These are phyloP conservation scores for Tetropium fuscum DNA, from an alignment of 2,888 invertebrate species.

Conservation along the genomic window DNA sequence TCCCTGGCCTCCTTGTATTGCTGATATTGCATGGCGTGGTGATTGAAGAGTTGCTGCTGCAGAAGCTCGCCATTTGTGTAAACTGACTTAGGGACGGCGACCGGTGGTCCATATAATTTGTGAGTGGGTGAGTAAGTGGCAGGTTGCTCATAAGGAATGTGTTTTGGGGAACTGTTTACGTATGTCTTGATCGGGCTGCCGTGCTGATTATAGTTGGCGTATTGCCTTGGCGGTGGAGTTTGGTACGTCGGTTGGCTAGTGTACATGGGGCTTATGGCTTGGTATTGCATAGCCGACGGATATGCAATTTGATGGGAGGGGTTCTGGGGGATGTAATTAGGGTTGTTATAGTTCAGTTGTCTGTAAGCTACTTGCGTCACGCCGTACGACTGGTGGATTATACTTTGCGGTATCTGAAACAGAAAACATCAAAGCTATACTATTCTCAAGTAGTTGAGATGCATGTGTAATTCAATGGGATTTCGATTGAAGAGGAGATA, in stretches of 20 bases:
- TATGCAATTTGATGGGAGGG: constrained; percentile 50
- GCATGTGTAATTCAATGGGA: too few relatives aligned
- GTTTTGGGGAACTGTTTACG: constrained; percentile 55
- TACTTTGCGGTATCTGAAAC: constrained; percentile 58
- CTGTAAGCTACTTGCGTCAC: constrained; percentile 55
- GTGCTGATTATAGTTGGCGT: constrained; percentile 54
- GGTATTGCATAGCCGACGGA: constrained; percentile 60
- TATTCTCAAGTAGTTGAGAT: too few relatives aligned
- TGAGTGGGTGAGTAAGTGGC: constrained; percentile 46
- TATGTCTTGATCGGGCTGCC: constrained; percentile 54
- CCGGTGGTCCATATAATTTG: constrained; percentile 50
- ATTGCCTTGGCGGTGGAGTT: constrained; percentile 51
- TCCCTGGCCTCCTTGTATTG: constrained; percentile 60
- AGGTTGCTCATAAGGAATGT: constrained; percentile 55
- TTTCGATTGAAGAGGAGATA: too few relatives aligned
- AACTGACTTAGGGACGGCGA: constrained; percentile 33
- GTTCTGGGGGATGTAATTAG: constrained; percentile 47
- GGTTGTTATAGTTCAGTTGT: constrained; percentile 47
- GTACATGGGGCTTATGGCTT: constrained; percentile 59
- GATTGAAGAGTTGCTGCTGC: constrained; percentile 60
- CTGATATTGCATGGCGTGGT: constrained; percentile 56
- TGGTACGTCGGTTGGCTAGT: constrained; percentile 53
- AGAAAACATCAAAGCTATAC: too few relatives aligned
- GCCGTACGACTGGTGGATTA: constrained; percentile 63
- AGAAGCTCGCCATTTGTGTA: constrained; percentile 60